A percentile compares a stretch with the other conserved stretches of the same genome.
phyloP scores from a whole-genome alignment of 1,140 invertebrate species.

The Hyles vespertilio region DNA sequence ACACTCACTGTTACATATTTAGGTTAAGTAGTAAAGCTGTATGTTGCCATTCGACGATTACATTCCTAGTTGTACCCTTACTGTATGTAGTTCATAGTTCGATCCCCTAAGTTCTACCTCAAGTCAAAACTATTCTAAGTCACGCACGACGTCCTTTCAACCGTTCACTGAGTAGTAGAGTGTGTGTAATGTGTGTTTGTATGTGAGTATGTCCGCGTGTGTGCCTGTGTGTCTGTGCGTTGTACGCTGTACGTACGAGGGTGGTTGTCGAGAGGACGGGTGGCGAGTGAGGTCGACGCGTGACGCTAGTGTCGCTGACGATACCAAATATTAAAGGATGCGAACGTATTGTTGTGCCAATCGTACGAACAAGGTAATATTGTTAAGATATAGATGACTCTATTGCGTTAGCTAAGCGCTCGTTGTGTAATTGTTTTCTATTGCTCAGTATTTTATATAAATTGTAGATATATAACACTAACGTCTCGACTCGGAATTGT shows the following conservation, averaged over 20 bases:
- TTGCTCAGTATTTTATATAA: slow-evolving; percentile 72
- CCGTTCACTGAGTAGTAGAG: slow-evolving; percentile 23
- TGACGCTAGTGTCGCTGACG: slow-evolving; percentile 21
- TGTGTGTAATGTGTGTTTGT: slow-evolving; percentile 4
- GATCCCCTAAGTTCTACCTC: slow-evolving; percentile 72
- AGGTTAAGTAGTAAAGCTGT: slow-evolving; percentile 60
- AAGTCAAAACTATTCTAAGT: slow-evolving; percentile 66
- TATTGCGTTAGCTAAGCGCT: slow-evolving; percentile 57
- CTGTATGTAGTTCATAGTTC: slow-evolving; percentile 57
- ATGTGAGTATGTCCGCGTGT: neutral
- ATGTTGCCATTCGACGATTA: slow-evolving; percentile 65
- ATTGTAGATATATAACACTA: slow-evolving; percentile 42
- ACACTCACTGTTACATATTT: slow-evolving; percentile 40
- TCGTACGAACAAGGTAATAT: slow-evolving; percentile 64
- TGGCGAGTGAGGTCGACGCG: neutral
- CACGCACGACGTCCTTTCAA: slow-evolving; percentile 55
- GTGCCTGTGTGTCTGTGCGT: slow-evolving; percentile 9
- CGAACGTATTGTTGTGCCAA: slow-evolving; percentile 63
- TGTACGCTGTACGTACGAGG: neutral
- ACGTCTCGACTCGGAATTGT: slow-evolving; percentile 69
- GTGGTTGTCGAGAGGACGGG: neutral
- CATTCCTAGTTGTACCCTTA: slow-evolving; percentile 70
- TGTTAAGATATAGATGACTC: slow-evolving; percentile 65
- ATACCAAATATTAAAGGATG: slow-evolving; percentile 69
- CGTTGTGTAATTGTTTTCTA: slow-evolving; percentile 68